Evolutionary conservation across 1,140 invertebrate species (phyloP).

Genomic region (Drosophila bifasciata): DNA sequence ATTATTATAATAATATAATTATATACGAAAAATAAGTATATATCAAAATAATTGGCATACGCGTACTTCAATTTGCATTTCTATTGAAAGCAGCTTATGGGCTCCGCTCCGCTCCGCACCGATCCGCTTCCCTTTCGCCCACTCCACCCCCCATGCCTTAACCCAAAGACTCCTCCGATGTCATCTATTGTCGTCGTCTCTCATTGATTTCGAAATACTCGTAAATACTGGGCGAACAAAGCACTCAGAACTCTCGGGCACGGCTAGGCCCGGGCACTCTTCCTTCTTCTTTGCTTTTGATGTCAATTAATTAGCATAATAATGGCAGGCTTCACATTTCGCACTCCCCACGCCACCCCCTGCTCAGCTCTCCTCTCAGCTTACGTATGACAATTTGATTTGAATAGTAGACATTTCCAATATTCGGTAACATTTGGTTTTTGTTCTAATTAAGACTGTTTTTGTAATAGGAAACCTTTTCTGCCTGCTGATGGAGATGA

Average conservation of each 20-base stretch:
- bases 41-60: slow-evolving; percentile 78
- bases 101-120: slow-evolving; percentile 1
- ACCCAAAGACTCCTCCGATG: background rate
- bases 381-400: slow-evolving; percentile 66
- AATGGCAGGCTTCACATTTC: slow-evolving; percentile 77
- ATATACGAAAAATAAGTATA: slow-evolving; percentile 51
- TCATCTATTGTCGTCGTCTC: slow-evolving; percentile 35
- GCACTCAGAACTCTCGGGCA: background rate
- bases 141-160: background rate
- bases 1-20: slow-evolving; percentile 78
- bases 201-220: slow-evolving; percentile 43
- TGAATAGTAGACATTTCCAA: slow-evolving; percentile 53
- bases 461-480: slow-evolving; percentile 74
- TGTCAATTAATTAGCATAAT: slow-evolving; percentile 82
- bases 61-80: slow-evolving; percentile 77
- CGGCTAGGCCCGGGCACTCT: slow-evolving; percentile 6
- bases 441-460: slow-evolving; percentile 74
- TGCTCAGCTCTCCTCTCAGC: slow-evolving; percentile 22
- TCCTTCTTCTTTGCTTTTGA: slow-evolving; percentile 49
- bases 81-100: slow-evolving; percentile 76
- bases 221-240: slow-evolving; percentile 35
- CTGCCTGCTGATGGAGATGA: slow-evolving; percentile 6
- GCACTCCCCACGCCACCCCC: slow-evolving; percentile 30
- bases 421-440: slow-evolving; percentile 66
- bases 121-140: background rate